A percentile compares a stretch with the other conserved stretches of the same genome.
Conservation (phyloP, 2,797 vertebrate species). For the Jordanella pulchra region DNA sequence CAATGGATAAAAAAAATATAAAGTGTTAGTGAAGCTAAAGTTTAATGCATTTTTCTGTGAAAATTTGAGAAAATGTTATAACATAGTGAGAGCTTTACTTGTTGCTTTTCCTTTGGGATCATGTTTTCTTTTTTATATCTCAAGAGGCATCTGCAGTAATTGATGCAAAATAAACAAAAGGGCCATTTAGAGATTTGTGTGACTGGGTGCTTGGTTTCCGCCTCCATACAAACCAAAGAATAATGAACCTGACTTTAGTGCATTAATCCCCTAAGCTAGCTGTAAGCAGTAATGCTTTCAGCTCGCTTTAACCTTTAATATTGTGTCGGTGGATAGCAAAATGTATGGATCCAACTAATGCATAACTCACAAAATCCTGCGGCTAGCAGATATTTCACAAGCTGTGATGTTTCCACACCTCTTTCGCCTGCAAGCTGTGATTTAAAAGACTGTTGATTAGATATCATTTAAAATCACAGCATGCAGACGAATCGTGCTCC, state of each 20-base stretch:
- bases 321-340: slow-evolving; percentile 20
- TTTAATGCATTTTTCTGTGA: no score
- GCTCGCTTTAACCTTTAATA: neutral
- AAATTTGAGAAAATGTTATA: no score
- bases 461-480: no score
- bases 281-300: neutral
- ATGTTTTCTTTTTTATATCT: neutral
- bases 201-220: neutral
- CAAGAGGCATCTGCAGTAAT: neutral
- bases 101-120: no score
- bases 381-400: slow-evolving; percentile 46
- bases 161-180: neutral
- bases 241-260: slow-evolving; percentile 1
- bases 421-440: slow-evolving; percentile 25
- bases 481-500: no score
- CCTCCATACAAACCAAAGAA: neutral
- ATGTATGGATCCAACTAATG: slow-evolving; percentile 45
- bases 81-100: no score
- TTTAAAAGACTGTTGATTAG: slow-evolving; percentile 48
- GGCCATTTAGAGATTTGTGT: neutral
- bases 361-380: slow-evolving; percentile 36
- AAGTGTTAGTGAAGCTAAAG: no score
- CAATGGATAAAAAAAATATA: no score
- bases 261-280: neutral
- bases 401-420: slow-evolving; percentile 32